These are phyloP conservation scores for Machimus rusticus DNA, from an alignment of 2,888 invertebrate species.

Conservation along the genomic window DNA sequence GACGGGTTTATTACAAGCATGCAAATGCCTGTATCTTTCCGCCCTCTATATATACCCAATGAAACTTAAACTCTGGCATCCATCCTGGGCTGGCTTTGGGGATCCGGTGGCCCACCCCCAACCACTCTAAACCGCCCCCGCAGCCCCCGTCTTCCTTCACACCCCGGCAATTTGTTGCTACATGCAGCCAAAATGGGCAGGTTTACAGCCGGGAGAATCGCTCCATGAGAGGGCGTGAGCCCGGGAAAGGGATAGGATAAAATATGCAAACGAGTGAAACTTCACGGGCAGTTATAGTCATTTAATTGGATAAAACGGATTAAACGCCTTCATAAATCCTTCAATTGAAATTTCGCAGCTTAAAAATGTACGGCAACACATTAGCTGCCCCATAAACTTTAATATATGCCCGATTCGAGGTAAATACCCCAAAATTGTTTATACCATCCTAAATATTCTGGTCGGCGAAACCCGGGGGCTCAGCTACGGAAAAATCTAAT, in stretches of 20 bases:
- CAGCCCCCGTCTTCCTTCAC: not conserved
- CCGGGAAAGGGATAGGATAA: not conserved
- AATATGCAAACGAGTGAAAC: conserved; percentile 22
- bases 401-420: not conserved
- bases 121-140: not conserved
- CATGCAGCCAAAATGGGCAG: not conserved
- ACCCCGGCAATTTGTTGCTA: not conserved
- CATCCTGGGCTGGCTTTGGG: not conserved
- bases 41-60: not conserved
- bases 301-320: conserved; percentile 15
- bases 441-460: not conserved
- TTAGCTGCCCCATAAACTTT: conserved; percentile 5
- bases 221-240: not conserved
- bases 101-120: not conserved
- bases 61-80: not conserved
- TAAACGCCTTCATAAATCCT: conserved; percentile 15
- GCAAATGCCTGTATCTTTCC: not conserved
- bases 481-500: not conserved
- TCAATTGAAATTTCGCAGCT: conserved; percentile 11
- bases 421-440: not conserved
- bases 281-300: not conserved
- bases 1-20: not conserved
- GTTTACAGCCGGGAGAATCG: not conserved
- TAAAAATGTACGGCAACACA: conserved; percentile 9
- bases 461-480: not conserved